Evolutionary conservation across 2,888 invertebrate species (phyloP).

Genomic region (Creontiades dilutus): DNA sequence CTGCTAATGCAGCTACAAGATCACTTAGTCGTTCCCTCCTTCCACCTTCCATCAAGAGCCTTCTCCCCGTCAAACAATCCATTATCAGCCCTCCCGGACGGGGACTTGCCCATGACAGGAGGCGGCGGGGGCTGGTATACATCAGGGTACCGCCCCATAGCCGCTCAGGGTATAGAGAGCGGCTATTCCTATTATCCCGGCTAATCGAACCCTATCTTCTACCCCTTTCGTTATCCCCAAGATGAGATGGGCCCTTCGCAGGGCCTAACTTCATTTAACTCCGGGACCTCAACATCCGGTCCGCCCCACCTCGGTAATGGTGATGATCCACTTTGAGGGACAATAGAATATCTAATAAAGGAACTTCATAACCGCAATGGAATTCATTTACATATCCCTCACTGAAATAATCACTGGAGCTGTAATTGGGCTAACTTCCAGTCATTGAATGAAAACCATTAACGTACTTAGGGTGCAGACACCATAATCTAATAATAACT

Average conservation of each 20-base stretch:
- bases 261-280: constrained; percentile 53
- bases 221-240: constrained; percentile 41
- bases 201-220: constrained; percentile 53
- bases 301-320: background rate
- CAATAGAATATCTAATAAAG: constrained; percentile 50
- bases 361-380: constrained; percentile 48
- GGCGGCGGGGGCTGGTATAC: background rate
- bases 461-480: background rate
- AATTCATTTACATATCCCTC: constrained; percentile 33
- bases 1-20: constrained; percentile 63
- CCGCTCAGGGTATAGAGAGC: background rate
- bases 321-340: constrained; percentile 26
- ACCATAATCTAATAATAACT: too few species aligned
- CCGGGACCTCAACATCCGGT: constrained; percentile 1
- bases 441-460: background rate
- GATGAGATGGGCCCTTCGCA: constrained; percentile 37
- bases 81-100: constrained; percentile 6
- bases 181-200: constrained; percentile 56
- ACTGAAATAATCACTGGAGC: constrained; percentile 10
- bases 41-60: constrained; percentile 27
- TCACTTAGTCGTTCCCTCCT: constrained; percentile 35
- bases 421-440: background rate
- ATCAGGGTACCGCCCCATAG: background rate
- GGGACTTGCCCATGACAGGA: background rate
- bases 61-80: constrained; percentile 60